A percentile compares a stretch with the other conserved stretches of the same genome.
These are phyloP conservation scores for Epinotia brunnichana DNA, from an alignment of 2,888 invertebrate species.

Conservation along the genomic window DNA sequence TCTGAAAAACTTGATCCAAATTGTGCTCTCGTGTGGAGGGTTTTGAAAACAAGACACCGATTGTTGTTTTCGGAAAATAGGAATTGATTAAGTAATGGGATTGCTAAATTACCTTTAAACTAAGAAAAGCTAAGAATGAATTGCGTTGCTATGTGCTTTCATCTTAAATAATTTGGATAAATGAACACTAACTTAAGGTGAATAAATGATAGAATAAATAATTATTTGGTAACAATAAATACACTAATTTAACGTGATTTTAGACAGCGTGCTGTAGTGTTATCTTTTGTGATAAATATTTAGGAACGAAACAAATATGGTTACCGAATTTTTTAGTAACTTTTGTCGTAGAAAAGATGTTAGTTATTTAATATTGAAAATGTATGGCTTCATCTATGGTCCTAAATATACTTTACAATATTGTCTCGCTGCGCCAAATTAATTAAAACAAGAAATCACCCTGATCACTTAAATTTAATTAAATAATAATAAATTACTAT, in stretches of 20 bases:
- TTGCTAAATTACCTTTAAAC: not conserved
- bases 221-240: slow-evolving; percentile 75
- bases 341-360: slow-evolving; percentile 12
- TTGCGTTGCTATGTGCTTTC: not conserved
- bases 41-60: not conserved
- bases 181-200: slow-evolving; percentile 44
- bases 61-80: not conserved
- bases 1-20: too few relatives aligned
- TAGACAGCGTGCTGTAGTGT: slow-evolving; percentile 20
- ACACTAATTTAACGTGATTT: slow-evolving; percentile 45
- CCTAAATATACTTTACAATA: slow-evolving; percentile 45
- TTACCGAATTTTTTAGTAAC: slow-evolving; percentile 22
- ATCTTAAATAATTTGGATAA: slow-evolving; percentile 21
- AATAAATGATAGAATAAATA: slow-evolving; percentile 48
- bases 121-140: not conserved
- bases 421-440: slow-evolving; percentile 43
- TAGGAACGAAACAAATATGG: slow-evolving; percentile 45
- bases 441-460: slow-evolving; percentile 55
- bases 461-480: slow-evolving; percentile 52
- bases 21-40: not conserved
- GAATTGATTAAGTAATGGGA: not conserved
- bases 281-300: slow-evolving; percentile 12
- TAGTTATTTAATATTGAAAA: slow-evolving; percentile 14
- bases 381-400: slow-evolving; percentile 52
- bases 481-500: slow-evolving; percentile 49